Evolutionary conservation across 2,113 vertebrate species (phyloP).

Genomic region (Notothenia rossii): DNA sequence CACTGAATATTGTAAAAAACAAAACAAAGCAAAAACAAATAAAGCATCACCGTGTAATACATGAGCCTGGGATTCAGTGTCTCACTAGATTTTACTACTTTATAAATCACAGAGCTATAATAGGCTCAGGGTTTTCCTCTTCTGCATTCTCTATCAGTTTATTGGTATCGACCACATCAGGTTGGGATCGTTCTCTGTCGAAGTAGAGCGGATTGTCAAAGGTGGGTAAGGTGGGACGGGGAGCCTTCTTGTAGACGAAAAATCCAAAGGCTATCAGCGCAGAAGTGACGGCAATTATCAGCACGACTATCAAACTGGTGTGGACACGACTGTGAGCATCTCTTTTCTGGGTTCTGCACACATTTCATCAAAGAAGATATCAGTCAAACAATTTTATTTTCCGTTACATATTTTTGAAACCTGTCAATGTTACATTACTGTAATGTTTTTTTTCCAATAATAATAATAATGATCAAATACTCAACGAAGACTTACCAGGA

Average conservation of each 20-base stretch:
- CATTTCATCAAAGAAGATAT: constrained; percentile 4
- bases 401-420: background rate
- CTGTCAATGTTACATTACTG: background rate
- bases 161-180: constrained; percentile 77
- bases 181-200: constrained; percentile 63
- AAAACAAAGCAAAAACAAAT: constrained; percentile 22
- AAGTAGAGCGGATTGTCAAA: constrained; percentile 79
- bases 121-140: constrained; percentile 67
- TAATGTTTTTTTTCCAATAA: no score
- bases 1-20: constrained; percentile 28
- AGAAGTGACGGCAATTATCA: constrained; percentile 53
- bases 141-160: constrained; percentile 78
- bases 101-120: constrained; percentile 71
- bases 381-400: background rate
- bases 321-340: constrained; percentile 57
- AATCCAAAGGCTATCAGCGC: constrained; percentile 43
- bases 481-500: constrained; percentile 51
- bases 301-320: constrained; percentile 67
- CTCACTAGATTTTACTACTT: constrained; percentile 8
- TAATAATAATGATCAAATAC: background rate
- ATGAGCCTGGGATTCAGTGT: constrained; percentile 30
- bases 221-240: constrained; percentile 56
- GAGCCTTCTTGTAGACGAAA: constrained; percentile 72
- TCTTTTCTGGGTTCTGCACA: constrained; percentile 25
- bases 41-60: constrained; percentile 30